phyloP scores from a whole-genome alignment of 2,113 vertebrate species.

The Anolis sagrei region DNA sequence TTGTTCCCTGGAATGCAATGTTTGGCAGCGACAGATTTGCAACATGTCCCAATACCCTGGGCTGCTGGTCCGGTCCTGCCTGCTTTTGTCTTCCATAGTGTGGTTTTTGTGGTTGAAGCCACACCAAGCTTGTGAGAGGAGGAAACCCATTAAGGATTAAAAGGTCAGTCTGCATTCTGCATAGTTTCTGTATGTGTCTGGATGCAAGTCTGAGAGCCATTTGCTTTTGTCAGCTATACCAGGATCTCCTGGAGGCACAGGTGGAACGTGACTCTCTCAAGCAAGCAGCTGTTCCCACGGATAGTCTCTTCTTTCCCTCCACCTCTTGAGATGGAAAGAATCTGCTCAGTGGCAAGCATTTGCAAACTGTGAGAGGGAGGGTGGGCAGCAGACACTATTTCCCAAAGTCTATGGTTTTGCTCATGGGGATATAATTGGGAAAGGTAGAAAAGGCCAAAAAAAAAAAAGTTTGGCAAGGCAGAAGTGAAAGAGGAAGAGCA shows the following conservation, averaged over 20 bases:
- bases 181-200: slow-evolving; percentile 35
- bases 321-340: not conserved
- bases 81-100: slow-evolving; percentile 11
- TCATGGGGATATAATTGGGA: not conserved
- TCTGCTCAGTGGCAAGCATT: not conserved
- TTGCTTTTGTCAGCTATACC: not conserved
- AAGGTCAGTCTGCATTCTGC: not conserved
- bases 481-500: too few relatives aligned
- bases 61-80: slow-evolving; percentile 14
- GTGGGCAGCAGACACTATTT: not conserved
- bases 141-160: not conserved
- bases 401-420: not conserved
- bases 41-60: not conserved
- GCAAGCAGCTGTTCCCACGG: slow-evolving; percentile 1
- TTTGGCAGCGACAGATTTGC: slow-evolving; percentile 14
- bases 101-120: slow-evolving; percentile 30
- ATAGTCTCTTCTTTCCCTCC: not conserved
- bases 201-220: slow-evolving; percentile 16
- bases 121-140: fast-evolving
- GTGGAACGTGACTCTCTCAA: slow-evolving; percentile 25
- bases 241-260: slow-evolving; percentile 32
- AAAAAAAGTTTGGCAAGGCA: too few relatives aligned
- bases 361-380: not conserved
- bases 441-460: not conserved
- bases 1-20: slow-evolving; percentile 14